These are phyloP conservation scores for Callipepla californica DNA, from an alignment of 2,113 vertebrate species.

Conservation along the genomic window DNA sequence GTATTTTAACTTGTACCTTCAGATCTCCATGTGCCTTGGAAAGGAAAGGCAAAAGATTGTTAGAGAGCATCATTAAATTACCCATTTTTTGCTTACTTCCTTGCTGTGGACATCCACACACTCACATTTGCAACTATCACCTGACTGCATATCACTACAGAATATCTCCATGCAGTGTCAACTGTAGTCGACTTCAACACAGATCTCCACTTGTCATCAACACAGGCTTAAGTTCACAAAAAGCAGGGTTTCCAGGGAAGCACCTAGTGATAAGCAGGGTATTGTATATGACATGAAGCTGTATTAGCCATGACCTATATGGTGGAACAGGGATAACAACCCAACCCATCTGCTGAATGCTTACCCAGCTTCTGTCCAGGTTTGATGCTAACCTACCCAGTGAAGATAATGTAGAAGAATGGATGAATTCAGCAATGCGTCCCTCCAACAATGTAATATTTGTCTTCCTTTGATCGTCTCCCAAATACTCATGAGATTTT, in stretches of 20 bases:
- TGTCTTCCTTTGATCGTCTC: background rate
- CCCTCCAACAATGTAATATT: background rate
- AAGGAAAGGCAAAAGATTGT: accelerated
- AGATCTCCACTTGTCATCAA: background rate
- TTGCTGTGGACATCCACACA: accelerated
- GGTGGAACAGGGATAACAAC: background rate
- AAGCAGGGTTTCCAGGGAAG: background rate
- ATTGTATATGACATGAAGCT: accelerated
- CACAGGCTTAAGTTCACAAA: background rate
- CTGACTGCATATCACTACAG: background rate
- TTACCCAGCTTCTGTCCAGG: background rate
- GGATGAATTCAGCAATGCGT: background rate
- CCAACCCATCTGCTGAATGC: accelerated
- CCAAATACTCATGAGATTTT: background rate
- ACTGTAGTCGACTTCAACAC: no score
- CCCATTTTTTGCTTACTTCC: background rate
- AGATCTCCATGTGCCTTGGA: accelerated
- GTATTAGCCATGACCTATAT: accelerated
- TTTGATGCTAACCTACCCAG: background rate
- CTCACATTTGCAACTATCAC: no score
- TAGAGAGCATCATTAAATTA: background rate
- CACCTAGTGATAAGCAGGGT: background rate
- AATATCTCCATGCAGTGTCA: background rate
- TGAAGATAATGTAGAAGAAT: background rate
- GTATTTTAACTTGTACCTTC: background rate